Evolutionary conservation across 2,113 vertebrate species (phyloP).

Genomic region (Hemicordylus capensis): DNA sequence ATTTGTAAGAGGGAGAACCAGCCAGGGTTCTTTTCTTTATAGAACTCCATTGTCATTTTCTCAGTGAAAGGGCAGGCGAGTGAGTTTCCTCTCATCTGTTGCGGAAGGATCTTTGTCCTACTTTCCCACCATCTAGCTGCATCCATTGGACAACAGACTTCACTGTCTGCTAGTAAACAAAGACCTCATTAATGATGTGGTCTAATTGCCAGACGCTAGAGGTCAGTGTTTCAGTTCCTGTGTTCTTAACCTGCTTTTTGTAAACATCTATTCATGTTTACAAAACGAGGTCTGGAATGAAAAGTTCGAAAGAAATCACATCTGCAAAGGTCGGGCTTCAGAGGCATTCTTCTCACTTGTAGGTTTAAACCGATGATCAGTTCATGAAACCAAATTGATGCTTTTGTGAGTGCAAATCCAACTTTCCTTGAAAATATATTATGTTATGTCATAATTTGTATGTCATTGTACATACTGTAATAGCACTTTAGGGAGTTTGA

Average conservation of each 20-base stretch:
- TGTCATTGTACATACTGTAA: too few species aligned
- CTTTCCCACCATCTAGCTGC: background rate
- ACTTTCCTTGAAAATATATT: background rate
- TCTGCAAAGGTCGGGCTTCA: background rate
- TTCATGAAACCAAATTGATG: background rate
- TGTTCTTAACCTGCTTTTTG: slow-evolving; percentile 43
- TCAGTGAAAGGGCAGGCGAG: background rate
- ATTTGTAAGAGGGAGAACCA: background rate
- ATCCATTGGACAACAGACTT: rapidly evolving
- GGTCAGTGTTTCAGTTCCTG: slow-evolving; percentile 64
- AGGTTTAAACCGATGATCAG: background rate
- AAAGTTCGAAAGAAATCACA: background rate
- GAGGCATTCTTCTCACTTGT: slow-evolving; percentile 1
- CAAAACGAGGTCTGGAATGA: slow-evolving; percentile 21
- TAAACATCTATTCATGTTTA: slow-evolving; percentile 43
- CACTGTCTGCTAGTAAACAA: slow-evolving; percentile 9
- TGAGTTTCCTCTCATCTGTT: background rate
- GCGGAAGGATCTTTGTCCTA: slow-evolving; percentile 5
- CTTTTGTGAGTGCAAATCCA: background rate
- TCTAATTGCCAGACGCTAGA: slow-evolving; percentile 46
- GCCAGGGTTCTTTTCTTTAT: background rate
- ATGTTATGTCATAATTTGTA: background rate
- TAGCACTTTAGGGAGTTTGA: background rate
- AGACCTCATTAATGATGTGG: background rate
- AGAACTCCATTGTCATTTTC: background rate